Base-by-base conservation (phyloP, 2,888 invertebrate genomes). In the Fissipunctia ypsillon region DNA sequence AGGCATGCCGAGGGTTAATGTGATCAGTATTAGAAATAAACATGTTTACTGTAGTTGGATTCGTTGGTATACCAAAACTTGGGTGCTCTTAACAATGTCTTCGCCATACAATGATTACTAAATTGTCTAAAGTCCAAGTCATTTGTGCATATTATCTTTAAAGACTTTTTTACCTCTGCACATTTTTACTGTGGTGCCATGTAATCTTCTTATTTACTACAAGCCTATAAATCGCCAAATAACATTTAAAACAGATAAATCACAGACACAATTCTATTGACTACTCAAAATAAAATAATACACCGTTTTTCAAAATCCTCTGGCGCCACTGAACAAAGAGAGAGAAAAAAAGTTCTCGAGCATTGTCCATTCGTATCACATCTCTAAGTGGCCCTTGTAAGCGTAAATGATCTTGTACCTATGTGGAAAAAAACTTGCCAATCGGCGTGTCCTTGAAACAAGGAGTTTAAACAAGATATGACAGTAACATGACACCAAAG, bases 271-370 rank as follows among this genome's bases (percentile, higher is more conserved):
- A 14, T 60, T 66, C 22, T 72, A 52, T 68, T 35, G 22, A 70
- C 2, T 12, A 56, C 52, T 22, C 52, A 61, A 80, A 78, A 78
- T 43, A 61, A 80, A 78, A 78, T 43, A 73, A 63, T 69, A 69
- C 19, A 50, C 5, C 5, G 16, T 50, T 12, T 71, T 80, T 56
- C 25, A 59, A 76, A 69, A 84, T 64, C 45, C 28, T 54, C 69
- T 86, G 89, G 89, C 90, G 90, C 89, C 89, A 85, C 67, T 68
- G 73, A 76, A 82, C 82, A 84, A 84, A 87, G 71, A 66, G 14
- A 56, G 56, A 73, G 69, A 68, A 73, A 79, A 78, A 79, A 82
- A 75, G 48, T 38, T 79, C 75, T 84, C 77, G 85, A 84, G 69
- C 61, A 69, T 63, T 80, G 76, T 80, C 74, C 76, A 70, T 66